phyloP scores from a whole-genome alignment of 2,888 invertebrate genomes.

The Lordiphosa andalusiaca region DNA sequence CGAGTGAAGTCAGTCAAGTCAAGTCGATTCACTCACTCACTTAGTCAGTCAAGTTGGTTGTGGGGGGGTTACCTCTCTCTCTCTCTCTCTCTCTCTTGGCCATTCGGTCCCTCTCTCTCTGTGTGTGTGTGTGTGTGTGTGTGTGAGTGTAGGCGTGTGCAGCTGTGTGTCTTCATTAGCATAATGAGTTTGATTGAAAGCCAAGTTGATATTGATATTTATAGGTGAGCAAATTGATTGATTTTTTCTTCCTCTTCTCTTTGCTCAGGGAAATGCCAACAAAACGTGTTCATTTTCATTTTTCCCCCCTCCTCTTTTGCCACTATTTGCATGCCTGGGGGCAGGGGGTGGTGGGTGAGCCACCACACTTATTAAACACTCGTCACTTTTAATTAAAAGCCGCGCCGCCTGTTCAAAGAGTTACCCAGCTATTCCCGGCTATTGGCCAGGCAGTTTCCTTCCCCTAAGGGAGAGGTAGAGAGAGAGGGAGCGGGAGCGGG shows the following conservation, averaged over 20 bases:
- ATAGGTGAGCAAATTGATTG: conserved; percentile 36
- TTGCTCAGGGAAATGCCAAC: too few relatives aligned
- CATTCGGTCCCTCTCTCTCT: neutral
- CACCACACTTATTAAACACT: conserved; percentile 69
- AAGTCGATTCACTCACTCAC: conserved; percentile 51
- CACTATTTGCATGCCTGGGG: conserved; percentile 2
- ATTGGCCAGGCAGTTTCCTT: conserved; percentile 23
- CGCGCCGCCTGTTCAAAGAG: conserved; percentile 13
- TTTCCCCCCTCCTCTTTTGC: neutral
- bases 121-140: conserved; percentile 17
- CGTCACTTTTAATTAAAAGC: conserved; percentile 75
- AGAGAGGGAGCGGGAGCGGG: too few relatives aligned
- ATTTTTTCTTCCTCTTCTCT: neutral
- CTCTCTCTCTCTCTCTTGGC: too few relatives aligned
- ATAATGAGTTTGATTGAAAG: conserved; percentile 69
- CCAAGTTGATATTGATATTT: conserved; percentile 57
- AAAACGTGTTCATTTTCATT: conserved; percentile 9
- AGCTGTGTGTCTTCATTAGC: conserved; percentile 63
- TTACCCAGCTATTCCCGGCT: conserved; percentile 11
- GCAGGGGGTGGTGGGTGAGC: neutral
- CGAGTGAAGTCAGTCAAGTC: conserved; percentile 18
- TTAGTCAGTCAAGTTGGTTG: conserved; percentile 20
- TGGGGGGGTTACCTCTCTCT: too few relatives aligned
- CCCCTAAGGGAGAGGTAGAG: neutral
- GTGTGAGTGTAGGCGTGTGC: conserved; percentile 45